These are phyloP conservation scores for Junco hyemalis DNA, from an alignment of 2,113 vertebrate genomes.

Conservation along the genomic window DNA sequence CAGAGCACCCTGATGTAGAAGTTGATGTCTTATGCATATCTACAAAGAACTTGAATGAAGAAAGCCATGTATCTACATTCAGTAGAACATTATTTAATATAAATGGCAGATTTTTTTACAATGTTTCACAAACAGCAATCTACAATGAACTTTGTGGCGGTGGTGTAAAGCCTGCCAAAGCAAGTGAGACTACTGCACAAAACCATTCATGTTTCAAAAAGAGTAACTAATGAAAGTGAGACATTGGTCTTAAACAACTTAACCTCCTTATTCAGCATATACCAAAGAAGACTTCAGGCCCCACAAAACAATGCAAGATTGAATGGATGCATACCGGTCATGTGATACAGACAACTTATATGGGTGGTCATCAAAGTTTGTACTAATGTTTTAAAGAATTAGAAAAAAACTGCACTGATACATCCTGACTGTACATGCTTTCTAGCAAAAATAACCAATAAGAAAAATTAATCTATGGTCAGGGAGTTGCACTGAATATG, in stretches of 20 bases:
- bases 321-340: fast-evolving
- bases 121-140: background rate
- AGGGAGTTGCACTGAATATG: background rate
- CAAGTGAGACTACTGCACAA: background rate
- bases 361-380: background rate
- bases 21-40: background rate
- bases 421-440: background rate
- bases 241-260: background rate
- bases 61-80: background rate
- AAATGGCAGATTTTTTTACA: background rate
- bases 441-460: background rate
- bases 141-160: background rate
- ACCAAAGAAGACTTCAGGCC: background rate
- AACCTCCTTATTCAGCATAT: background rate
- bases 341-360: background rate
- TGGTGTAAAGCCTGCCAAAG: background rate
- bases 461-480: background rate
- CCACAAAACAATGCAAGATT: background rate
- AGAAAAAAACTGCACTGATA: background rate
- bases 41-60: background rate
- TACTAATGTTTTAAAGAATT: background rate
- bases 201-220: background rate
- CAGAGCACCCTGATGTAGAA: background rate
- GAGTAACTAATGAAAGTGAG: background rate
- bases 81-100: background rate